Evolutionary conservation across 2,888 invertebrate genomes (phyloP).

Genomic region (Dicyrtomina minuta): DNA sequence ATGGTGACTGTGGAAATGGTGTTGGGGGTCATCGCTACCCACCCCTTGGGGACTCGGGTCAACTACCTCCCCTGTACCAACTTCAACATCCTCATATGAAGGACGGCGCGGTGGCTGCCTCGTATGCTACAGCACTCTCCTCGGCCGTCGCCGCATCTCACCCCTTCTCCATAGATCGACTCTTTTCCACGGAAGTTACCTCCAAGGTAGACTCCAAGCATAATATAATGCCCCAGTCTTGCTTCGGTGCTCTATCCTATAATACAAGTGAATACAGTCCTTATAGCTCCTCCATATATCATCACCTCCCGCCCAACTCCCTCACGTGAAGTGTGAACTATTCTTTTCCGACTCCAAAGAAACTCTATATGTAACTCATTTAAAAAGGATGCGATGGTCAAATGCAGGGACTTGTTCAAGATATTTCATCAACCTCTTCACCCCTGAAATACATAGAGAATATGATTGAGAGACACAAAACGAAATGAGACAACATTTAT

Average conservation of each 20-base stretch:
- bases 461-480: too few relatives aligned
- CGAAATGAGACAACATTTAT: too few relatives aligned
- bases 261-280: constrained; percentile 40
- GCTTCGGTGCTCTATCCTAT: constrained; percentile 49
- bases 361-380: not conserved
- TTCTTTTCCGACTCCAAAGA: not conserved
- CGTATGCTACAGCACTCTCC: constrained; percentile 17
- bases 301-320: constrained; percentile 50
- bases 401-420: not conserved
- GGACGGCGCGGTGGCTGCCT: constrained; percentile 10
- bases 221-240: constrained; percentile 49
- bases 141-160: constrained; percentile 58
- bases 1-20: constrained; percentile 44
- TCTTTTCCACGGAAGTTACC: constrained; percentile 73
- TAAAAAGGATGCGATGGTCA: not conserved
- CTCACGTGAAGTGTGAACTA: constrained; percentile 41
- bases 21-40: constrained; percentile 36
- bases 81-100: constrained; percentile 35
- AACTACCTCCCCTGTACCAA: constrained; percentile 27
- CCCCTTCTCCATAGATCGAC: constrained; percentile 91
- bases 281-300: constrained; percentile 45
- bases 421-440: not conserved
- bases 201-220: constrained; percentile 43
- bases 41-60: constrained; percentile 33
- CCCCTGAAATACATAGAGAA: not conserved